These are phyloP conservation scores for Scolopax bukidnonensis DNA, from an alignment of 2,797 vertebrate genomes.

Conservation along the genomic window DNA sequence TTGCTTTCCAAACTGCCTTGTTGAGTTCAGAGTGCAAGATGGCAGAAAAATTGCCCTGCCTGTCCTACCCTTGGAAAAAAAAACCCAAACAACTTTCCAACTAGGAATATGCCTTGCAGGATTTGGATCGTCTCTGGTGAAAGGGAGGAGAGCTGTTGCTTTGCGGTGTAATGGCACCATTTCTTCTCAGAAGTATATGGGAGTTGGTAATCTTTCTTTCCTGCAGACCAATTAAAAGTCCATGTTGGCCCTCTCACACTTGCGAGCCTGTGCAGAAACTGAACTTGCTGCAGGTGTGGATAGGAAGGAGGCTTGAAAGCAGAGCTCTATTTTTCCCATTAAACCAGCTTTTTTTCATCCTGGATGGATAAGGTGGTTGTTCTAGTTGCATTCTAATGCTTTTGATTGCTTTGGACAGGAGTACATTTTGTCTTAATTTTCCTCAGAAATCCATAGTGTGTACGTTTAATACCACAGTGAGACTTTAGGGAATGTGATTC, in stretches of 20 bases:
- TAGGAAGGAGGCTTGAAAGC: not conserved
- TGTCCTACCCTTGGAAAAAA: not conserved
- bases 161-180: not conserved
- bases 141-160: not conserved
- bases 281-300: not conserved
- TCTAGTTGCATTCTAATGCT: not conserved
- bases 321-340: not conserved
- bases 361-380: not conserved
- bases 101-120: not conserved
- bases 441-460: not conserved
- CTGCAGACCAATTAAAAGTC: not conserved
- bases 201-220: accelerated
- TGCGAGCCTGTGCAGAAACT: not conserved
- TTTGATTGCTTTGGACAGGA: not conserved
- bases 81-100: not conserved
- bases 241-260: accelerated
- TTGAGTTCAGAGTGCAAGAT: not conserved
- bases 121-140: not conserved
- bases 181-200: accelerated
- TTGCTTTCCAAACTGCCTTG: not conserved
- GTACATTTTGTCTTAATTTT: not conserved
- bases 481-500: not conserved
- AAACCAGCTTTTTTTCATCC: not conserved
- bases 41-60: not conserved
- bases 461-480: not conserved